A percentile compares a stretch with the other conserved stretches of the same genome.
These are phyloP conservation scores for Harpagoxenus sublaevis DNA, from an alignment of 2,888 invertebrate species.

Conservation along the genomic window DNA sequence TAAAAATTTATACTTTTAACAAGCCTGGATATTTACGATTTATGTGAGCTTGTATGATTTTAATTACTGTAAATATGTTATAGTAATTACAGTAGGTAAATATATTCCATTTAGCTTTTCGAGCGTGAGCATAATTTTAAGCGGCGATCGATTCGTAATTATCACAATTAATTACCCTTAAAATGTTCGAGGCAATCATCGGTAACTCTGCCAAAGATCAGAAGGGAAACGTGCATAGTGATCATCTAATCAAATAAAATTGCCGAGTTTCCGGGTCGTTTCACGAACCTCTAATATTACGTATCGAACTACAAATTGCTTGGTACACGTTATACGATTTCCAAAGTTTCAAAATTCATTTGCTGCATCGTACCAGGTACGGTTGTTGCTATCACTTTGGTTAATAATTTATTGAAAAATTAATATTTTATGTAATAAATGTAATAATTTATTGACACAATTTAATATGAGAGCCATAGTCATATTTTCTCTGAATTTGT, in stretches of 20 bases:
- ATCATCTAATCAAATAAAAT: constrained; percentile 49
- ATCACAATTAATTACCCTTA: constrained; percentile 15
- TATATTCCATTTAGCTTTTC: constrained; percentile 45
- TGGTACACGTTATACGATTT: constrained; percentile 20
- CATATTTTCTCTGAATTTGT: background rate
- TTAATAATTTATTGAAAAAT: background rate
- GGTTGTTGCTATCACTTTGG: constrained; percentile 6
- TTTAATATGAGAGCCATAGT: background rate
- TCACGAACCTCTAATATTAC: constrained; percentile 51
- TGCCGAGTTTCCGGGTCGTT: constrained; percentile 21
- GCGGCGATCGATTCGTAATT: constrained; percentile 58
- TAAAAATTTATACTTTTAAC: background rate
- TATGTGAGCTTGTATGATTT: background rate
- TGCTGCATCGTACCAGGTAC: constrained; percentile 42
- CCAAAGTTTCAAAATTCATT: constrained; percentile 40
- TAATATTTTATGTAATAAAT: background rate
- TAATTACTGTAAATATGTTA: constrained; percentile 25
- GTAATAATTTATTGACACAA: constrained; percentile 2
- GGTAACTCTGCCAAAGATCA: constrained; percentile 16
- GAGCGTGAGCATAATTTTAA: constrained; percentile 44
- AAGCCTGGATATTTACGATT: background rate
- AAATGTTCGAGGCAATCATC: constrained; percentile 40
- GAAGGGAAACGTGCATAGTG: constrained; percentile 36
- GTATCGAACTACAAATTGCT: constrained; percentile 56
- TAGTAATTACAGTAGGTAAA: constrained; percentile 18